Evolutionary conservation across 2,888 invertebrate species (phyloP).

Genomic region (Salticus scenicus): DNA sequence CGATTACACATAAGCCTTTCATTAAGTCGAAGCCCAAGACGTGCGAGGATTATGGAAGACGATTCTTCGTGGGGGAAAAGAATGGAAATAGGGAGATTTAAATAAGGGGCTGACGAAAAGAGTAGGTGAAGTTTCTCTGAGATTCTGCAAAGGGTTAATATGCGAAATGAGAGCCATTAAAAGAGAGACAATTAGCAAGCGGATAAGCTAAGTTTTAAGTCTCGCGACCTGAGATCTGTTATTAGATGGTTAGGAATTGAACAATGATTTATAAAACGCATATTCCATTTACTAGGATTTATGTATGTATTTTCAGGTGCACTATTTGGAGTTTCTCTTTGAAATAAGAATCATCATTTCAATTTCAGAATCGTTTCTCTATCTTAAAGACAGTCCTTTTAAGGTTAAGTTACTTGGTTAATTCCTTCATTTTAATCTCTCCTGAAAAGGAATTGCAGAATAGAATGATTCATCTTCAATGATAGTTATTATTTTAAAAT

Average conservation of each 20-base stretch:
- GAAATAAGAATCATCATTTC: too few species aligned
- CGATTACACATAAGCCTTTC: conserved; percentile 64
- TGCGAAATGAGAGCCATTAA: background rate
- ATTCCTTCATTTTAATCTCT: too few species aligned
- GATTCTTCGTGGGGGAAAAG: background rate
- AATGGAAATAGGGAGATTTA: conserved; percentile 10
- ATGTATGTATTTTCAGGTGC: too few species aligned
- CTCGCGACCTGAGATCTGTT: background rate
- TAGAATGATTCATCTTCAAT: too few species aligned
- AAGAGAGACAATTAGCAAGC: background rate
- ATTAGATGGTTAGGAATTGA: background rate
- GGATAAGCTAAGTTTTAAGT: background rate
- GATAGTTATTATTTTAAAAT: too few species aligned
- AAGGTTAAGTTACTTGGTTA: too few species aligned
- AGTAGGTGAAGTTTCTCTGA: background rate
- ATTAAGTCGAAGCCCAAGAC: conserved; percentile 34
- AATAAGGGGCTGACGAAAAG: background rate
- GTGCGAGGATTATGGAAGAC: conserved; percentile 1
- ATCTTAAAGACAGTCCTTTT: too few species aligned
- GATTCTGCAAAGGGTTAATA: background rate
- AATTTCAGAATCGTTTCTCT: too few species aligned
- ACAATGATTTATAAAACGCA: background rate
- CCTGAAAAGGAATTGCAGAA: too few species aligned
- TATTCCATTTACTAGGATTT: too few species aligned
- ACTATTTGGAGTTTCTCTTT: too few species aligned